These are phyloP conservation scores for Labia minor DNA, from an alignment of 2,888 invertebrate species.

Conservation along the genomic window DNA sequence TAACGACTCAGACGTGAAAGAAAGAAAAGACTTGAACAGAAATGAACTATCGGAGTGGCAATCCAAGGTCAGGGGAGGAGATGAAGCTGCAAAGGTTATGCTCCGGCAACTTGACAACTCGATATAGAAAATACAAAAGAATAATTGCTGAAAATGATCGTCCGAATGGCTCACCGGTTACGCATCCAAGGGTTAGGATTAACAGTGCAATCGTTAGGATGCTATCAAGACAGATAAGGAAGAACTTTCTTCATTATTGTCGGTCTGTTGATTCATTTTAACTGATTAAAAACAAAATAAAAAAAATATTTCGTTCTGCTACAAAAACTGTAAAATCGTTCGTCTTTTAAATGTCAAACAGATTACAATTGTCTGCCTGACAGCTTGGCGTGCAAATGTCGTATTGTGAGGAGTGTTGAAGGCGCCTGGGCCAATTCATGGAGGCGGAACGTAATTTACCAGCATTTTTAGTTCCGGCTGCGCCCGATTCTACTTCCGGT, in stretches of 20 bases:
- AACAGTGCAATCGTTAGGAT: no score
- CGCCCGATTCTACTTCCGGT: background rate
- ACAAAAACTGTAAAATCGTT: background rate
- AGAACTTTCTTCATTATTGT: background rate
- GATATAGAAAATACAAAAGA: no score
- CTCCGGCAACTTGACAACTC: no score
- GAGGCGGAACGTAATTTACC: constrained; percentile 1
- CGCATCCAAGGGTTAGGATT: no score
- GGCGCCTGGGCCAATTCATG: background rate
- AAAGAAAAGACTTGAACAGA: no score
- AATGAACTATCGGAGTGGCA: no score
- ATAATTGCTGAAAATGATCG: no score
- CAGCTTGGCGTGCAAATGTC: constrained; percentile 3
- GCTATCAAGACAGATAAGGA: background rate
- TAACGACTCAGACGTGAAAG: no score
- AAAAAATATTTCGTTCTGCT: background rate
- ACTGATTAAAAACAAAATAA: constrained; percentile 1
- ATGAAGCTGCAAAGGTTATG: no score
- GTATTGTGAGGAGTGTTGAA: background rate
- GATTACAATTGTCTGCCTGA: background rate
- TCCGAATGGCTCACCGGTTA: no score
- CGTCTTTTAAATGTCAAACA: background rate
- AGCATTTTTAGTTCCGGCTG: constrained; percentile 13
- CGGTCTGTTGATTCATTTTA: background rate
- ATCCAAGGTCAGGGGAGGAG: no score